A percentile compares a stretch with the other conserved stretches of the same genome.
These are phyloP conservation scores for Phenacoccus solenopsis DNA, from an alignment of 1,140 invertebrate species.

Conservation along the genomic window DNA sequence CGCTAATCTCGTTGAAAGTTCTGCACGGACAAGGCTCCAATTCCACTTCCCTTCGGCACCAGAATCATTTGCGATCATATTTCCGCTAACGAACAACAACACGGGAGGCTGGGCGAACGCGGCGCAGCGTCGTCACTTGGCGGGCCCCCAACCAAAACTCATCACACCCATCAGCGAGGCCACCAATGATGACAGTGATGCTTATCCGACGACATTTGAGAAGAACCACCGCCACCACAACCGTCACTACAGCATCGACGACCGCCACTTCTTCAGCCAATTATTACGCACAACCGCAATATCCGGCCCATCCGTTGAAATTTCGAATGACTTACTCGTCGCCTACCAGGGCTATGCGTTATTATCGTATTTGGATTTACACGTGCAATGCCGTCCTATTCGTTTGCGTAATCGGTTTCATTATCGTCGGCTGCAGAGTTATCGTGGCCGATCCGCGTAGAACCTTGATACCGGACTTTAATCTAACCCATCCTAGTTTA, in stretches of 20 bases:
- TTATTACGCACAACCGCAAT: constrained; percentile 9
- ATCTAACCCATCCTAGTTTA: constrained; percentile 58
- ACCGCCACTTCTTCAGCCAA: neutral
- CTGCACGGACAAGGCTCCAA: no score
- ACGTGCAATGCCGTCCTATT: constrained; percentile 77
- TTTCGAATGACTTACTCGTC: constrained; percentile 23
- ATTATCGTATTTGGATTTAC: constrained; percentile 87
- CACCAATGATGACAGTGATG: constrained; percentile 23
- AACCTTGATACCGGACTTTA: constrained; percentile 53
- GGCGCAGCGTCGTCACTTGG: neutral
- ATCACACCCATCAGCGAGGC: constrained; percentile 1
- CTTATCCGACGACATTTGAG: constrained; percentile 22
- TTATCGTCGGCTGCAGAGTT: constrained; percentile 56
- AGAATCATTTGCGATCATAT: neutral
- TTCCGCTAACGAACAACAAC: neutral
- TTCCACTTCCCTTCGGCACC: no score
- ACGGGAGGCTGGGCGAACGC: neutral
- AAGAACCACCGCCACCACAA: constrained; percentile 18
- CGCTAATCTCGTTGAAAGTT: neutral
- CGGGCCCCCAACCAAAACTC: neutral
- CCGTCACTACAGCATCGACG: neutral
- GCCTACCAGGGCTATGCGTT: constrained; percentile 37
- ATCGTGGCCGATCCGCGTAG: constrained; percentile 44
- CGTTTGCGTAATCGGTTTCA: constrained; percentile 65
- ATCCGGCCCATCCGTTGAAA: constrained; percentile 13